Conservation (phyloP, 2,888 invertebrate genomes). For the Agrypnus murinus region DNA sequence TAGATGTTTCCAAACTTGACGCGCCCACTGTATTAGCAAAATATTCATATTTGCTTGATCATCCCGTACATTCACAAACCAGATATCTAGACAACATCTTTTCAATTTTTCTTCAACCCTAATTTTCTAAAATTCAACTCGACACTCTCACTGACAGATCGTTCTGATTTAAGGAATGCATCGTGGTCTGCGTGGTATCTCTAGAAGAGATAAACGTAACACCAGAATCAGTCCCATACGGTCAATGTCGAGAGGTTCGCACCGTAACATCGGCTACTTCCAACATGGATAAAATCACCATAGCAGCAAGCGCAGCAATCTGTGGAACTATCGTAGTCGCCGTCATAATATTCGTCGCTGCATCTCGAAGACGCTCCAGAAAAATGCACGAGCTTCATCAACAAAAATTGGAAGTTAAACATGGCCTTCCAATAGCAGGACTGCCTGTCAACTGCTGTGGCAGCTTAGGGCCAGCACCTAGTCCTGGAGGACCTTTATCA, state of each 20-base stretch:
- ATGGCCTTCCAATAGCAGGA: conserved; percentile 81
- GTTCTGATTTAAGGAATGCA: conserved; percentile 92
- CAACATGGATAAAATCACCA: conserved; percentile 96
- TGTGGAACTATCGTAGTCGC: conserved; percentile 94
- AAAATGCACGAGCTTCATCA: conserved; percentile 83
- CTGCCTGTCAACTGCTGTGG: conserved; percentile 88
- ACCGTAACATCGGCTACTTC: conserved; percentile 88
- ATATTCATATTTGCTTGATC: too few relatives aligned
- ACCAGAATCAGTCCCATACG: conserved; percentile 88
- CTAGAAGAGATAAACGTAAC: conserved; percentile 91
- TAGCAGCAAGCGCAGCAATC: conserved; percentile 94
- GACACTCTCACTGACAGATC: too few relatives aligned
- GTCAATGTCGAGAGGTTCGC: conserved; percentile 91
- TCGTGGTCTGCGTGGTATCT: conserved; percentile 94
- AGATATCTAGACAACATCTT: too few relatives aligned
- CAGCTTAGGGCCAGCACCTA: conserved; percentile 81
- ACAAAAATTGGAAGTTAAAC: conserved; percentile 76
- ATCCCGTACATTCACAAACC: too few relatives aligned
- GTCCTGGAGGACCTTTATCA: conserved; percentile 86
- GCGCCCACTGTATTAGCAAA: too few relatives aligned
- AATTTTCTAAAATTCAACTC: too few relatives aligned
- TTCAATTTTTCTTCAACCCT: too few relatives aligned
- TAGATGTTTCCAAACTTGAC: too few relatives aligned
- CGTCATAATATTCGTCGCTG: conserved; percentile 91
- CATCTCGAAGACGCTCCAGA: conserved; percentile 85